phyloP scores from a whole-genome alignment of 2,797 vertebrate species.

The Tadarida brasiliensis region DNA sequence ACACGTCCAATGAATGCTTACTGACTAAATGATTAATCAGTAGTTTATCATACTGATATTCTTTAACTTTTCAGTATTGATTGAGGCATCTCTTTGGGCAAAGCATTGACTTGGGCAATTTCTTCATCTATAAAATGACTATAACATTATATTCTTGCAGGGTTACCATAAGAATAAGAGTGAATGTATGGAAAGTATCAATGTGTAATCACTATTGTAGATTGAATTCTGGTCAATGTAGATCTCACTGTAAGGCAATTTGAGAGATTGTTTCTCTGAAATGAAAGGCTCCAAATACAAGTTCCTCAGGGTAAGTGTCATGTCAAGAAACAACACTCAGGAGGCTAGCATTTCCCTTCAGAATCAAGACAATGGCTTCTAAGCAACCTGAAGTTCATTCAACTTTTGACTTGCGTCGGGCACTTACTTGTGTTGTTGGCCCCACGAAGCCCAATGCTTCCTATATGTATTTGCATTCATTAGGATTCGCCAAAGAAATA shows the following conservation, averaged over 20 bases:
- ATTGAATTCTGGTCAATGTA: background rate
- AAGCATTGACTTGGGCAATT: background rate
- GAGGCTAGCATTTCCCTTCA: background rate
- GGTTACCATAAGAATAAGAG: background rate
- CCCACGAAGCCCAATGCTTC: background rate
- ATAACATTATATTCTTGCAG: background rate
- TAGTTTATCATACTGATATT: background rate
- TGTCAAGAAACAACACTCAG: background rate
- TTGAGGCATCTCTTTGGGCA: background rate
- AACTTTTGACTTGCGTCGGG: background rate
- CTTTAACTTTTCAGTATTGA: background rate
- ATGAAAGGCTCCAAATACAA: background rate
- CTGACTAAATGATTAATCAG: background rate
- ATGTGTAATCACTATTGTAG: background rate
- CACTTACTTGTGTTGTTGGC: background rate
- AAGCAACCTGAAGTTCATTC: background rate
- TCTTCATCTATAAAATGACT: background rate
- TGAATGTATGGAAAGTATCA: background rate
- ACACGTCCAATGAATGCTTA: background rate
- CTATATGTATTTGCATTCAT: background rate
- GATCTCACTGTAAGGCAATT: background rate
- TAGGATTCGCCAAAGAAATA: background rate
- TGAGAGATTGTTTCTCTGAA: background rate
- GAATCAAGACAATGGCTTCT: conserved; percentile 25
- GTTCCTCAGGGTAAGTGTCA: background rate